A percentile compares a stretch with the other conserved stretches of the same genome.
phyloP scores from a whole-genome alignment of 2,113 vertebrate genomes.

The Pterocles orientalis region DNA sequence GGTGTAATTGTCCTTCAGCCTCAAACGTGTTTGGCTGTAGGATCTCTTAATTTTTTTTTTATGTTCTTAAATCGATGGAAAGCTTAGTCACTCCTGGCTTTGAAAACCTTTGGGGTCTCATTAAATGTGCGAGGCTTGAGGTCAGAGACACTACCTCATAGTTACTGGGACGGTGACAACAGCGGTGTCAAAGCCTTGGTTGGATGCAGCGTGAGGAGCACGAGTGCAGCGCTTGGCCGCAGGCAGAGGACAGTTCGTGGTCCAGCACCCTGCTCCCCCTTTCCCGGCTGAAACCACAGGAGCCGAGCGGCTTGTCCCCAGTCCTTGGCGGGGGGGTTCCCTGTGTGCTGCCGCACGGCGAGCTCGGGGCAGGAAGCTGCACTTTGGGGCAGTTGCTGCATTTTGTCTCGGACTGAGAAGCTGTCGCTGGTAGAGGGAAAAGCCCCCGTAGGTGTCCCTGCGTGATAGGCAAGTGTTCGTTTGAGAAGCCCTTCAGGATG shows the following conservation, averaged over 20 bases:
- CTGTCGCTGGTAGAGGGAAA: not conserved
- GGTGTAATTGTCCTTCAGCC: not conserved
- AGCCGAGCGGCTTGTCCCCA: not conserved
- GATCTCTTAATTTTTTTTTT: not conserved
- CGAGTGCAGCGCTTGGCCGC: not conserved
- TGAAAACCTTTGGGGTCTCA: constrained; percentile 29
- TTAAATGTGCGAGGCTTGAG: constrained; percentile 18
- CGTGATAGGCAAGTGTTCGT: not conserved
- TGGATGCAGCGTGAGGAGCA: not conserved
- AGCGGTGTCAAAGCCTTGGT: not conserved
- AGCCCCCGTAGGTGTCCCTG: accelerated
- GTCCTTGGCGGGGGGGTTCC: not conserved
- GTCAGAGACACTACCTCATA: constrained; percentile 57
- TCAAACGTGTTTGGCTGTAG: not conserved
- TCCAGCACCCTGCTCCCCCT: not conserved
- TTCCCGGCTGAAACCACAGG: not conserved
- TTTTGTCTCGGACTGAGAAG: not conserved
- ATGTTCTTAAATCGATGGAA: constrained; percentile 9
- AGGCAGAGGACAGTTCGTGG: not conserved
- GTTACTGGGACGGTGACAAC: constrained; percentile 15
- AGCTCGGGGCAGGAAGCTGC: not conserved
- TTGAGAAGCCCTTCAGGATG: constrained; percentile 14
- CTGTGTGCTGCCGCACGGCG: not conserved
- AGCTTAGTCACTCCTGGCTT: constrained; percentile 42
- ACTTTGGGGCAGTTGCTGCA: not conserved